Evolutionary conservation across 2,113 vertebrate genomes (phyloP).

Genomic region (Myrmecobius fasciatus): DNA sequence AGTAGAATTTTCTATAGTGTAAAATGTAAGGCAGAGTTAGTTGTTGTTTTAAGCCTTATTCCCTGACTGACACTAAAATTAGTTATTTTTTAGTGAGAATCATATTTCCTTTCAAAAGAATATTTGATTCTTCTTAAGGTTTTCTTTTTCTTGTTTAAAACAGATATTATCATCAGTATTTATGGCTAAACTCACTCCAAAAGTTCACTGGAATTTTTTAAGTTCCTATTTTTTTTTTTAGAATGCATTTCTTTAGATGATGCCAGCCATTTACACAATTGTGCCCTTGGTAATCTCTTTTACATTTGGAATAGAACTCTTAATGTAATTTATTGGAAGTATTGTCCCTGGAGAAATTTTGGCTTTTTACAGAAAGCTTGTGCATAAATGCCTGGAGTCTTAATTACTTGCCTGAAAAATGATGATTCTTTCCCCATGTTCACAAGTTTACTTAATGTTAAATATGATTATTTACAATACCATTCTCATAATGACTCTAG

Average conservation of each 20-base stretch:
- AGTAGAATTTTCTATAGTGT: neutral
- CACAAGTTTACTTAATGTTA: conserved; percentile 62
- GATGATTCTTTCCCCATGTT: conserved; percentile 27
- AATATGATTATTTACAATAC: conserved; percentile 60
- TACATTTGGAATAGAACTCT: conserved; percentile 48
- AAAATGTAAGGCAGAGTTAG: neutral
- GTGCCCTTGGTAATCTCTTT: conserved; percentile 60
- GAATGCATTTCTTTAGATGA: neutral
- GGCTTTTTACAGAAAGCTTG: conserved; percentile 61
- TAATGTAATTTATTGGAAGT: conserved; percentile 69
- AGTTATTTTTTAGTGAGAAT: neutral
- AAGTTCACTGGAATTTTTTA: neutral
- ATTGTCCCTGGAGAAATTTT: conserved; percentile 46
- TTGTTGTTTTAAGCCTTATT: neutral
- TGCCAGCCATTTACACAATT: conserved; percentile 19
- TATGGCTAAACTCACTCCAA: neutral
- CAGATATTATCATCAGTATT: neutral
- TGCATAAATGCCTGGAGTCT: conserved; percentile 66
- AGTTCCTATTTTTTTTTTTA: neutral
- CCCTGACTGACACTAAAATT: neutral
- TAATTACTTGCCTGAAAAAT: conserved; percentile 61
- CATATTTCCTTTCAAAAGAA: neutral
- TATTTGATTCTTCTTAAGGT: conserved; percentile 12
- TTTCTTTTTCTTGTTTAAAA: neutral
- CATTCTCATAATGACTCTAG: conserved; percentile 66